These are phyloP conservation scores for Eupithecia subfuscata DNA, from an alignment of 2,888 invertebrate genomes.

Conservation along the genomic window DNA sequence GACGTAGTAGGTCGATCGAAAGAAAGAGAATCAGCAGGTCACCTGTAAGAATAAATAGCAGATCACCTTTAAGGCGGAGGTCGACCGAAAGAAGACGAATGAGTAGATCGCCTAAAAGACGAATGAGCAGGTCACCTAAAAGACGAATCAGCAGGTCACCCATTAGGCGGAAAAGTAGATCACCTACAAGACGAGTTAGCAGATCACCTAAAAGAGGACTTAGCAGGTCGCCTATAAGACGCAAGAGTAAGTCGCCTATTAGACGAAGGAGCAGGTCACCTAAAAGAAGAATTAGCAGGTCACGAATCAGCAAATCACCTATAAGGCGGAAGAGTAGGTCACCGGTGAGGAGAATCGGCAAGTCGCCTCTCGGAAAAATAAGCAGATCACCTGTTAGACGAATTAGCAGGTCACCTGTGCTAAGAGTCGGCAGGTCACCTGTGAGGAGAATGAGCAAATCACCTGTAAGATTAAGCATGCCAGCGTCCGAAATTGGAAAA, in stretches of 20 bases:
- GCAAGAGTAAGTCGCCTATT: neutral
- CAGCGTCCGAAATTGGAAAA: neutral
- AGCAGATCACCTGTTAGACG: neutral
- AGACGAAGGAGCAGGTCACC: neutral
- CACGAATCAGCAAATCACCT: neutral
- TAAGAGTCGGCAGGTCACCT: neutral
- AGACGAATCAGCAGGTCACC: neutral
- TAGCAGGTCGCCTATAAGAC: neutral
- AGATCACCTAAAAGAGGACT: neutral
- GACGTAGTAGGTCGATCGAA: neutral
- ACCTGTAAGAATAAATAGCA: neutral
- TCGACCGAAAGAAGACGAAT: neutral
- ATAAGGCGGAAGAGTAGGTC: neutral
- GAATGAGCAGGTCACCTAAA: neutral
- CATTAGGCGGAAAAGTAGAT: neutral
- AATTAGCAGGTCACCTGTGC: neutral
- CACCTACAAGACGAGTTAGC: neutral
- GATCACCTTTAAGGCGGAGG: neutral
- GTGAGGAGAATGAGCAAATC: neutral
- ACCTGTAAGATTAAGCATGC: neutral
- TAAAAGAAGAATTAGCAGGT: constrained; percentile 1
- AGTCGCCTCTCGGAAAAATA: neutral
- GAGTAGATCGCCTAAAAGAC: neutral
- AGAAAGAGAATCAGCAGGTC: neutral
- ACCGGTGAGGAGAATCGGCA: neutral